A percentile compares a stretch with the other conserved stretches of the same genome.
Evolutionary conservation across 2,113 vertebrate genomes (phyloP).

Genomic region (Perca fluviatilis): DNA sequence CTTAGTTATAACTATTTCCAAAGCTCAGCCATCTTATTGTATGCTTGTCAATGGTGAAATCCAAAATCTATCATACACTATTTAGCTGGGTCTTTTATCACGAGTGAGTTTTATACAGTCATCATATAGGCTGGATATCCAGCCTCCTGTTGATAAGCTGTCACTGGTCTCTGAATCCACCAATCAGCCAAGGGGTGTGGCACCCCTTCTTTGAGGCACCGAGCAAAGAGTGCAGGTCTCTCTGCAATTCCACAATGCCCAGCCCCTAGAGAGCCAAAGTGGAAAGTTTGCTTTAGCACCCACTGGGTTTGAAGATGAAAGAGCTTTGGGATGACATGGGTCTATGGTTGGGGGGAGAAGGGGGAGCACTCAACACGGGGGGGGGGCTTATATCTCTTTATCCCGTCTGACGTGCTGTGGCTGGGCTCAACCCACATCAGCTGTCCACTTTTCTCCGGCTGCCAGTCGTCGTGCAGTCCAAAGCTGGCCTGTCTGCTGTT

Average conservation of each 20-base stretch:
- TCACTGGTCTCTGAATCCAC: slow-evolving; percentile 49
- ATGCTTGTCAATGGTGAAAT: not conserved
- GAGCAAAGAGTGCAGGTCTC: slow-evolving; percentile 55
- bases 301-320: slow-evolving; percentile 80
- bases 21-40: not conserved
- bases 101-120: slow-evolving; percentile 34
- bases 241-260: slow-evolving; percentile 67
- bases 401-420: slow-evolving; percentile 80
- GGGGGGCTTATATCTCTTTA: slow-evolving; percentile 81
- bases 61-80: not conserved
- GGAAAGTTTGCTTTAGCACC: slow-evolving; percentile 85
- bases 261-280: slow-evolving; percentile 77
- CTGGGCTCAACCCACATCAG: slow-evolving; percentile 77
- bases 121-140: slow-evolving; percentile 36
- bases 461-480: slow-evolving; percentile 70
- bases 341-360: slow-evolving; percentile 59
- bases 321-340: slow-evolving; percentile 78
- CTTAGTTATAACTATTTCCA: not conserved
- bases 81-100: slow-evolving; percentile 14
- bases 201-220: slow-evolving; percentile 53
- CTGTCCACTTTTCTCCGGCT: slow-evolving; percentile 78
- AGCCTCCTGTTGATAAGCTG: slow-evolving; percentile 53
- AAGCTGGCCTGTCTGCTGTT: slow-evolving; percentile 82
- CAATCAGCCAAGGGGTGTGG: slow-evolving; percentile 62
- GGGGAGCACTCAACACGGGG: slow-evolving; percentile 53